Conservation (phyloP, 2,888 invertebrate genomes). For the Pharmacophagus antenor region DNA sequence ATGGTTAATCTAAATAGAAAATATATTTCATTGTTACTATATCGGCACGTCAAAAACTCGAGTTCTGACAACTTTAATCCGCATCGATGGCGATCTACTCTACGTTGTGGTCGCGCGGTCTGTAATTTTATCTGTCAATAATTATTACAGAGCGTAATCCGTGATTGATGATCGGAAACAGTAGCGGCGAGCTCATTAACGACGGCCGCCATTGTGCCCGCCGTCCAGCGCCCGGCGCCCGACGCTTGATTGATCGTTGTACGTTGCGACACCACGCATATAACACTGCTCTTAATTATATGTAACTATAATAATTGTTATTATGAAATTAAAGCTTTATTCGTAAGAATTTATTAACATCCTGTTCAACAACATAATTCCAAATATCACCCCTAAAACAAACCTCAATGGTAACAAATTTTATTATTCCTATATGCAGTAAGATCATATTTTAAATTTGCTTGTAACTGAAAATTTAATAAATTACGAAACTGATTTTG, state of each 20-base stretch:
- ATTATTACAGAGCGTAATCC: conserved; percentile 67
- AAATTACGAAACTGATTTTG: no score
- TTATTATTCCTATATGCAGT: background rate
- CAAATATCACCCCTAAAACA: conserved; percentile 7
- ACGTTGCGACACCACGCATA: conserved; percentile 35
- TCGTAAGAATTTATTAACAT: conserved; percentile 8
- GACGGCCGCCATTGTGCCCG: conserved; percentile 59
- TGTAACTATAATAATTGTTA: conserved; percentile 56
- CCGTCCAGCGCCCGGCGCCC: conserved; percentile 41
- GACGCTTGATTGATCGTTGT: conserved; percentile 53
- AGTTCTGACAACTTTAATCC: background rate
- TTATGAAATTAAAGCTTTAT: conserved; percentile 52
- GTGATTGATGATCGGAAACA: conserved; percentile 70
- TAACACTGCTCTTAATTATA: conserved; percentile 59
- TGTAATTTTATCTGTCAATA: conserved; percentile 66
- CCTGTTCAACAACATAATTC: background rate
- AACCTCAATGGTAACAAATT: background rate
- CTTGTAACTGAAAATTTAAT: background rate
- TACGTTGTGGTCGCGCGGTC: conserved; percentile 32
- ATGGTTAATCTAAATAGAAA: background rate
- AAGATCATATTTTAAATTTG: background rate
- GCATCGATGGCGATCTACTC: background rate
- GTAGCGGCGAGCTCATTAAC: conserved; percentile 65
- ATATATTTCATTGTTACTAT: background rate
- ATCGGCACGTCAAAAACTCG: no score